Conservation (phyloP, 2,113 vertebrate genomes). For the Hiodon alosoides region DNA sequence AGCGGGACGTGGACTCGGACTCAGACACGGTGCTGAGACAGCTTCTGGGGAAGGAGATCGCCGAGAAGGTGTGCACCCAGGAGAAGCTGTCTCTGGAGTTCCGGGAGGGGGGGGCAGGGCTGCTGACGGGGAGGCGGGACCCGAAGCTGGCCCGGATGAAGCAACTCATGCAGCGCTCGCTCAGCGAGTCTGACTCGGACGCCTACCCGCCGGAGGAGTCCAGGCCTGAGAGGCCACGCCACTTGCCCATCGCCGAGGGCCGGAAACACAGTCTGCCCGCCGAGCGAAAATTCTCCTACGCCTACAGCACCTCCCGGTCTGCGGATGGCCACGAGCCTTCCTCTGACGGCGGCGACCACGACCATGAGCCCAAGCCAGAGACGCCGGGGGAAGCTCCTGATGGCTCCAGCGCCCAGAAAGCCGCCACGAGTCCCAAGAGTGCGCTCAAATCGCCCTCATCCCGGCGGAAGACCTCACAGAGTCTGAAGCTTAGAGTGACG, state of each 20-base stretch:
- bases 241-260: slow-evolving; percentile 77
- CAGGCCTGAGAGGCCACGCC: slow-evolving; percentile 76
- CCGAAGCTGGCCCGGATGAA: slow-evolving; percentile 83
- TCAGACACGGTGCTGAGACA: slow-evolving; percentile 79
- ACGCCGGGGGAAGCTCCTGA: slow-evolving; percentile 56
- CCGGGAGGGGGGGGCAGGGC: slow-evolving; percentile 58
- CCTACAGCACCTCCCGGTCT: slow-evolving; percentile 74
- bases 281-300: slow-evolving; percentile 76
- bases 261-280: slow-evolving; percentile 69
- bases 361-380: slow-evolving; percentile 62
- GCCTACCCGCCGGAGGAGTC: slow-evolving; percentile 76
- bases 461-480: slow-evolving; percentile 86
- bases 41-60: slow-evolving; percentile 79
- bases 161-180: slow-evolving; percentile 87
- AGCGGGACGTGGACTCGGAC: slow-evolving; percentile 77
- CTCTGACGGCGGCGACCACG: slow-evolving; percentile 74
- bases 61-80: slow-evolving; percentile 69
- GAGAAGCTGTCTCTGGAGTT: slow-evolving; percentile 78
- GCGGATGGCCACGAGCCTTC: slow-evolving; percentile 78
- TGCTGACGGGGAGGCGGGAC: slow-evolving; percentile 72
- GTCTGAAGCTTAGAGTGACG: slow-evolving; percentile 90
- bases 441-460: slow-evolving; percentile 96
- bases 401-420: slow-evolving; percentile 62
- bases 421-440: slow-evolving; percentile 89
- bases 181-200: slow-evolving; percentile 88